phyloP scores from a whole-genome alignment of 1,140 invertebrate genomes.

The Magallana angulata region DNA sequence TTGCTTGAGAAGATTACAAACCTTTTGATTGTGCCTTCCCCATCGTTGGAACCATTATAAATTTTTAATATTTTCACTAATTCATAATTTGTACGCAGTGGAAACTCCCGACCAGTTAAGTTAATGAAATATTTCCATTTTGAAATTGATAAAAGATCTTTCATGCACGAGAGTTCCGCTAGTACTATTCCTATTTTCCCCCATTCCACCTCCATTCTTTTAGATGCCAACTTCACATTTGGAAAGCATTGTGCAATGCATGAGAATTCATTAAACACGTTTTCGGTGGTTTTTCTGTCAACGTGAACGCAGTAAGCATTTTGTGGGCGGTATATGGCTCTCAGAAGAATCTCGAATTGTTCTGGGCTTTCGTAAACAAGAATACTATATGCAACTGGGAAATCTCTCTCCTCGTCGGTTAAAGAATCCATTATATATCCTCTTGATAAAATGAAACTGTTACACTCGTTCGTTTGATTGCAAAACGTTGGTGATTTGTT shows the following conservation, averaged over 20 bases:
- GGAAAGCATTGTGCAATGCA: constrained; percentile 64
- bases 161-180: constrained; percentile 72
- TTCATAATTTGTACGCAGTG: constrained; percentile 74
- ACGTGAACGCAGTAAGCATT: constrained; percentile 75
- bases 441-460: not conserved
- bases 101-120: constrained; percentile 76
- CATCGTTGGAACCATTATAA: not conserved
- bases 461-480: not conserved
- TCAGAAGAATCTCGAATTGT: constrained; percentile 68
- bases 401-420: constrained; percentile 48
- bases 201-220: constrained; percentile 60
- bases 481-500: not conserved
- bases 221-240: constrained; percentile 67
- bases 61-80: constrained; percentile 68
- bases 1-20: not conserved
- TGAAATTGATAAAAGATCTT: constrained; percentile 61
- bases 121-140: constrained; percentile 77
- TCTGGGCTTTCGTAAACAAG: constrained; percentile 65
- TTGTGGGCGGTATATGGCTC: constrained; percentile 70
- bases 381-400: constrained; percentile 62
- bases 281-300: constrained; percentile 61
- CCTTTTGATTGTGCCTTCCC: not conserved
- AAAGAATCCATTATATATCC: constrained; percentile 53
- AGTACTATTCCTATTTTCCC: constrained; percentile 65
- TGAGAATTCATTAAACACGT: constrained; percentile 39